Evolutionary conservation across 2,888 invertebrate genomes (phyloP), one percentile per base, ranked within the genome.

Genomic region (Andrena trimmerana): DNA sequence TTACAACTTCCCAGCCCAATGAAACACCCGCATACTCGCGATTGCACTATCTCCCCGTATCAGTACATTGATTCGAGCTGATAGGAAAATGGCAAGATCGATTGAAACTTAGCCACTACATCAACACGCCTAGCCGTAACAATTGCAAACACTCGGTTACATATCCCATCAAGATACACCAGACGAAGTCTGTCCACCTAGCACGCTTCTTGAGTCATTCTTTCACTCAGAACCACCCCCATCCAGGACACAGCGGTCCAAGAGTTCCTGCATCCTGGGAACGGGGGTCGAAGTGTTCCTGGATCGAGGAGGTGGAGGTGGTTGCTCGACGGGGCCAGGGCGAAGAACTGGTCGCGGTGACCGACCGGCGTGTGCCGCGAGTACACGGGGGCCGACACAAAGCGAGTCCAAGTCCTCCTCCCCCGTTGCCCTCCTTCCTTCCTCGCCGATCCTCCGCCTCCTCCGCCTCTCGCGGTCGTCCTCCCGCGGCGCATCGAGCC

Each of bases 401-500:
- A 86, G 84, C 78, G 66, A 86, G 79, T 76, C 84, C 81, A 80
- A 85, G 78, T 86, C 75, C 42, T 42, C 42, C 42, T 78, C 76
- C 76, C 82, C 74, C 72, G 71, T 69, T 75, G 29, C 71, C 71
- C 82, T 81, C 63, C 67, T 80, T 82, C 73, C 59, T 50, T 65
- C 59, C 63, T 52, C 57, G 79, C 63, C 79, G 60, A 10, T n/a
- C 59, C 24, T 42, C 70, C 60, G 20, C 31, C 74, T 62, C 72
- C 59, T 67, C 78, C 73, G 62, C 80, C 77, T 70, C 57, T 57
- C 66, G 68, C 68, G 70, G 33, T 66, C 63, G 73, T 85, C 73
- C 70, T 78, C 71, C 81, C 54, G 76, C 76, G 74, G 83, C 85
- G 85, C 78, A 84, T 84, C 85, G 85, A 74, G 77, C 83, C 80